Base-by-base conservation (phyloP, 2,113 vertebrate species). In the Acrocephalus kingi region DNA sequence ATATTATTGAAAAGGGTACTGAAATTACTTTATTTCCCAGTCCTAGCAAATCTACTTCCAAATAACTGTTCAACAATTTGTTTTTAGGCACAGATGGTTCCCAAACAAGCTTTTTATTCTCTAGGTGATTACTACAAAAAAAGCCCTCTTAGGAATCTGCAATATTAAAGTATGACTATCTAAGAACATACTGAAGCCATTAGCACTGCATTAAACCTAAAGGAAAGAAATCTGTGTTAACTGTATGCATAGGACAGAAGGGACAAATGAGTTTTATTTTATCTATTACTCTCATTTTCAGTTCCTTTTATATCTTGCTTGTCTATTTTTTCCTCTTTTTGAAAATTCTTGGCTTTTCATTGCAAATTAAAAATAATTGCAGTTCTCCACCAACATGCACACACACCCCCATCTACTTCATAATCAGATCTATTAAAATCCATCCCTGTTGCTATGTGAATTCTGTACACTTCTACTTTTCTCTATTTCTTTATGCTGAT, bases 381-480 rank as follows among this genome's bases (percentile, higher is more conserved):
- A 62, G 43, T 67, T 89, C 56, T 85, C 39, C 39, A 52, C 39
- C 74, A 84, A 46, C 30, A 77, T 12, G 41, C 30, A 84, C 46
- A 75, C 63, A 82, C 71, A 1, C 68, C 31, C 51, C n/a, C 81
- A 80, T 77, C 74, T 58, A 90, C 86, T 96, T 96, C 84, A 92
- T 73, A 95, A 87, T 77, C 61, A 35, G 31, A 7, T 89, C 80
- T 96, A 84, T 97, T 97, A 96, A 94, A 95, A 93, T 85, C 75
- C 41, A 62, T 88, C 68, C 58, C 55, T 81, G 93, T 93, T 94
- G 74, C 86, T 96, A 94, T 68, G 90, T 84, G 69, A 91, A 84
- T 87, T 89, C 63, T 59, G n/a, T 61, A 67, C 13, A 14, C 41
- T 81, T 90, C 45, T 86, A 39, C 19, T 68, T 91, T 84, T 49